phyloP scores from a whole-genome alignment of 2,888 invertebrate genomes.

The Pseudococcus longispinus region DNA sequence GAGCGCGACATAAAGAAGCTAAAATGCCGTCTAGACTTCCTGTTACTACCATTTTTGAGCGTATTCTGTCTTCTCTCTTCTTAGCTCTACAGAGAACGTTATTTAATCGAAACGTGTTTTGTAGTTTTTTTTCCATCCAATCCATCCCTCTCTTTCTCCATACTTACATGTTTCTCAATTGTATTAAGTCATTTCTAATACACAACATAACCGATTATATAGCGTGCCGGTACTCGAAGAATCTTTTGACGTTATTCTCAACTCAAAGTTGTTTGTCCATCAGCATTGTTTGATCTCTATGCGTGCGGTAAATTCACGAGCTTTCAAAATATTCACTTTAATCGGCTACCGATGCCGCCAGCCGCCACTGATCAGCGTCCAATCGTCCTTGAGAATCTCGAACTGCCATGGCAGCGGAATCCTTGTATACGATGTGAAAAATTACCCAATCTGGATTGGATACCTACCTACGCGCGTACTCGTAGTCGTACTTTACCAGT shows the following conservation, averaged over 20 bases:
- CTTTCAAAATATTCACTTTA: constrained; percentile 15
- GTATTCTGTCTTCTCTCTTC: background rate
- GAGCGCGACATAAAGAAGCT: constrained; percentile 10
- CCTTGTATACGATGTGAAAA: background rate
- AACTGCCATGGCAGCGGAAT: background rate
- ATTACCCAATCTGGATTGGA: background rate
- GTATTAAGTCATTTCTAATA: constrained; percentile 24
- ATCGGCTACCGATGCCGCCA: background rate
- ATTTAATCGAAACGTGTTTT: constrained; percentile 33
- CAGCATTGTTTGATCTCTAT: constrained; percentile 8
- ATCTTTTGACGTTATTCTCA: constrained; percentile 32
- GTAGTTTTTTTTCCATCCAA: background rate
- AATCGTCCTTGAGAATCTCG: background rate
- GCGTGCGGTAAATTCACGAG: constrained; percentile 18
- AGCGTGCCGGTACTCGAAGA: constrained; percentile 8
- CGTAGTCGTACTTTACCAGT: background rate
- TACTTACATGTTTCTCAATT: background rate
- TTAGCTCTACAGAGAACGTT: background rate
- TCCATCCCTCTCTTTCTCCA: background rate
- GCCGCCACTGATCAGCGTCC: background rate
- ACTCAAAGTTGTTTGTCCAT: constrained; percentile 12
- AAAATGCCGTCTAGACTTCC: constrained; percentile 32
- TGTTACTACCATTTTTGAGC: constrained; percentile 37
- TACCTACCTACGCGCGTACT: background rate
- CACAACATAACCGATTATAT: constrained; percentile 15